Percentiles rank a stretch among this genome's conserved stretches.
Conservation (phyloP, 2,888 invertebrate genomes). For the Drosophila kambysellisi region DNA sequence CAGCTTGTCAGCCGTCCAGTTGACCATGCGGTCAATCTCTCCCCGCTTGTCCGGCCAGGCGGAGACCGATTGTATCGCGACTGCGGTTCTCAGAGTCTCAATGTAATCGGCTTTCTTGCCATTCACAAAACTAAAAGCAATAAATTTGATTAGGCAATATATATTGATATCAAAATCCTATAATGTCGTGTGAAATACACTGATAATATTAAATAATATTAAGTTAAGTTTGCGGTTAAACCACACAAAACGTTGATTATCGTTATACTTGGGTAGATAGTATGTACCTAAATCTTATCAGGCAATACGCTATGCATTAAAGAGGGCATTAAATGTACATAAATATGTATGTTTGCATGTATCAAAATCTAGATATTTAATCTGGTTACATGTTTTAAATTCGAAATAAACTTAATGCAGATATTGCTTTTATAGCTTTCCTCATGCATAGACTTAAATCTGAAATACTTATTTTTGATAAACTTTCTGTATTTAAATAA, state of each 20-base stretch:
- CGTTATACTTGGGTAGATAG: background rate
- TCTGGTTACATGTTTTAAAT: background rate
- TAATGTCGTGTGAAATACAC: slow-evolving; percentile 12
- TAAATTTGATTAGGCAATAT: slow-evolving; percentile 25
- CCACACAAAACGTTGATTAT: slow-evolving; percentile 3
- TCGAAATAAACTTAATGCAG: background rate
- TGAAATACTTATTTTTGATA: background rate
- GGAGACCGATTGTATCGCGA: slow-evolving; percentile 98
- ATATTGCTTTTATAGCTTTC: background rate
- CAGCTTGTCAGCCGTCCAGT: slow-evolving; percentile 91
- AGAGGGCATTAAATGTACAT: background rate
- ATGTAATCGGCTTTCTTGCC: slow-evolving; percentile 91
- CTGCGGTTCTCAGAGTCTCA: slow-evolving; percentile 91
- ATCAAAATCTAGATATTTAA: background rate
- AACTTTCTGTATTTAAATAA: background rate
- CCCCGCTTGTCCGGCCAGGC: slow-evolving; percentile 93
- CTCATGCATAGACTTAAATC: background rate
- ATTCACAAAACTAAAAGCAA: slow-evolving; percentile 87
- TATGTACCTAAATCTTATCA: slow-evolving; percentile 6
- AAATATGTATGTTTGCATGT: background rate
- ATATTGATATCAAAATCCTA: slow-evolving; percentile 3
- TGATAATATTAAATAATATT: slow-evolving; percentile 22
- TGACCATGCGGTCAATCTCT: slow-evolving; percentile 93
- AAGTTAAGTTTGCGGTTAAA: slow-evolving; percentile 17
- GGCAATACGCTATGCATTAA: background rate